Percentiles rank a stretch among this genome's conserved stretches.
Evolutionary conservation across 2,797 vertebrate genomes (phyloP).

Genomic region (Ammospiza maritima): DNA sequence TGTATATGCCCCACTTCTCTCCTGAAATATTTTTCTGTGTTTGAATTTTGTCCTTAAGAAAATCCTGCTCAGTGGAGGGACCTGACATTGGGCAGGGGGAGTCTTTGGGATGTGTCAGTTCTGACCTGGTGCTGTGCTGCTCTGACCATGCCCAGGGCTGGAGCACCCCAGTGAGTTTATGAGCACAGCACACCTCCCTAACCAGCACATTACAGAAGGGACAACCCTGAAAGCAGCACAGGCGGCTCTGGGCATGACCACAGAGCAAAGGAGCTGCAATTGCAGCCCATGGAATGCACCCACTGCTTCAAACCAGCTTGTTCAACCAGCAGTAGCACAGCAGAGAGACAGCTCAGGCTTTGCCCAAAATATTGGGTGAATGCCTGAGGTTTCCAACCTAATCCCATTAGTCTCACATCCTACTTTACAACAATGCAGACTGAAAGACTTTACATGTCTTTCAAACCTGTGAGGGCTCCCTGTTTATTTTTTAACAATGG

Average conservation of each 20-base stretch:
- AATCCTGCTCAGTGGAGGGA: neutral
- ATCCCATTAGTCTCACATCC: neutral
- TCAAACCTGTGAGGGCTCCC: neutral
- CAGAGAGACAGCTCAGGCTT: rapidly evolving
- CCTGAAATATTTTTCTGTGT: neutral
- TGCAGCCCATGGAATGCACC: neutral
- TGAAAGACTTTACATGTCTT: neutral
- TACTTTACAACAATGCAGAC: neutral
- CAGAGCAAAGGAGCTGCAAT: neutral
- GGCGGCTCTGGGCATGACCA: neutral
- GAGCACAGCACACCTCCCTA: rapidly evolving
- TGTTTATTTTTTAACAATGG: neutral
- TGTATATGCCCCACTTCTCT: neutral
- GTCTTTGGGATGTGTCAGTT: neutral
- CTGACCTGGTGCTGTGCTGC: neutral
- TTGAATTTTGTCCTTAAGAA: neutral
- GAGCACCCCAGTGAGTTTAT: neutral
- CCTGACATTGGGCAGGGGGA: neutral
- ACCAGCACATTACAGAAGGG: neutral
- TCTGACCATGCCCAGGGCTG: neutral
- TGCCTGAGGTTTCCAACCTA: neutral
- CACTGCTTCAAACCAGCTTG: neutral
- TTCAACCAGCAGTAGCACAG: neutral
- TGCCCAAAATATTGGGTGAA: neutral
- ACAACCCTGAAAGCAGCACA: neutral